phyloP scores from a whole-genome alignment of 2,113 vertebrate genomes.

The Alethe castanea region DNA sequence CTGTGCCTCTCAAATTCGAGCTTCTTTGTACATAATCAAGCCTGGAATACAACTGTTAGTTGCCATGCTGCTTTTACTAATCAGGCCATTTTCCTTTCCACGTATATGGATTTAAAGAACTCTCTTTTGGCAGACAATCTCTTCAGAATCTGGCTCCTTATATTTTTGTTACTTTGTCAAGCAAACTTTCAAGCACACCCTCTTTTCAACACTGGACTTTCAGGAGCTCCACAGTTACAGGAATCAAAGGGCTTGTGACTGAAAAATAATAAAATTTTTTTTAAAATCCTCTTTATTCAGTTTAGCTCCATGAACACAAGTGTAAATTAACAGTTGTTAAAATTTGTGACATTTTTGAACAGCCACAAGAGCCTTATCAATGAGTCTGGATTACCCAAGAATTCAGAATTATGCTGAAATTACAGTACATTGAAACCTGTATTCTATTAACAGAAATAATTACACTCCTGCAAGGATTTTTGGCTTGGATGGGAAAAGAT shows the following conservation, averaged over 20 bases:
- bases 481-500: background rate
- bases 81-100: background rate
- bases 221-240: background rate
- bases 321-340: background rate
- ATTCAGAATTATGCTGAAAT: background rate
- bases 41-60: background rate
- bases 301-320: background rate
- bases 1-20: accelerated
- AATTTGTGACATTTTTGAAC: background rate
- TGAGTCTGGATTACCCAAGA: background rate
- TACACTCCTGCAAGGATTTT: background rate
- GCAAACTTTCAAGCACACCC: background rate
- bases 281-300: background rate
- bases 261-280: background rate
- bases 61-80: background rate
- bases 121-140: background rate
- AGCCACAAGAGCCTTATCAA: background rate
- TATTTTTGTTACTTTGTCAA: background rate
- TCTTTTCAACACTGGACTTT: background rate
- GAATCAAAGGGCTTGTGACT: background rate
- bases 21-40: background rate
- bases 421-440: background rate
- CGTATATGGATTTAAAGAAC: background rate
- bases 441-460: background rate
- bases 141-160: background rate